These are phyloP conservation scores for Callaeas wilsoni DNA, from an alignment of 2,113 vertebrate species.

Conservation along the genomic window DNA sequence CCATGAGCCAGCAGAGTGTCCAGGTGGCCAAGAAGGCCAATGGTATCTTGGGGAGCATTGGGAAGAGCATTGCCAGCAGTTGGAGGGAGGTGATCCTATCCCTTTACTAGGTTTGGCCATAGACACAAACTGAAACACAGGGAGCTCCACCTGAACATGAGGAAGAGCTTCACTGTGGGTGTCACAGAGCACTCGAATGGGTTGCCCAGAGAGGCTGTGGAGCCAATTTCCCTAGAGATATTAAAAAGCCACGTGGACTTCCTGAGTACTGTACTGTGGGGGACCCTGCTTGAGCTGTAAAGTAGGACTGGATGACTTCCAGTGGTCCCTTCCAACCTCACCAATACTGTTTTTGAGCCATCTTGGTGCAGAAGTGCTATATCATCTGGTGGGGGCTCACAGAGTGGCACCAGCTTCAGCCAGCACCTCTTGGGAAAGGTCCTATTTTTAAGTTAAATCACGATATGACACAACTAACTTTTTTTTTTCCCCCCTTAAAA, in stretches of 20 bases:
- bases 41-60: too few relatives aligned
- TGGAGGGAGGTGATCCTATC: accelerated
- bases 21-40: not conserved
- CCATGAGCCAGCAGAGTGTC: not conserved
- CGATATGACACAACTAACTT: not conserved
- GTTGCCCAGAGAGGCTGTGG: not conserved
- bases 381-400: not conserved
- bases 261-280: not conserved
- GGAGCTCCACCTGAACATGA: not conserved
- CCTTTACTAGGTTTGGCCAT: not conserved
- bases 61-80: not conserved
- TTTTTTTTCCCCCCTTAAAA: accelerated
- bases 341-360: not conserved
- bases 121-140: not conserved
- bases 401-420: not conserved
- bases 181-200: not conserved
- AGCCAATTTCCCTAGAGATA: not conserved
- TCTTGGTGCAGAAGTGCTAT: not conserved
- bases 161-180: not conserved
- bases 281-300: not conserved
- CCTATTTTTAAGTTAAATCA: not conserved
- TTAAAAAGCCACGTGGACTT: not conserved
- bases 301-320: not conserved
- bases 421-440: not conserved
- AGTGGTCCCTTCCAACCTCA: not conserved